Evolutionary conservation across 2,797 vertebrate genomes (phyloP).

Genomic region (Neopelma chrysocephalum): DNA sequence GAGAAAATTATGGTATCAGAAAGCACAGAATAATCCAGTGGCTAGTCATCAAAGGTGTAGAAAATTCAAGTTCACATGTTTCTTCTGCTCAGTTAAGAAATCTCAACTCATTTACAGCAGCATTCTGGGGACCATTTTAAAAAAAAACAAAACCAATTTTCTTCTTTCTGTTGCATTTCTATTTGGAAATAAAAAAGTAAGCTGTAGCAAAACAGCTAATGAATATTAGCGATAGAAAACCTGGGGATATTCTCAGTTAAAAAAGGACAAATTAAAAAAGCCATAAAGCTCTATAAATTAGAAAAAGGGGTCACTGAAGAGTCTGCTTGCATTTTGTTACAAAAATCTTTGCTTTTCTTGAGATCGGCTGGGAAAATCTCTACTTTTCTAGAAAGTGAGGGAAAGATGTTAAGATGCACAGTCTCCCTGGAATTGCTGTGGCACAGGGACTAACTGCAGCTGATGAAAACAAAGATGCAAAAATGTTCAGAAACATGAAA

Average conservation of each 20-base stretch:
- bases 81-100: neutral
- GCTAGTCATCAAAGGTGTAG: neutral
- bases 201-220: neutral
- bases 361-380: neutral
- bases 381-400: neutral
- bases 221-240: neutral
- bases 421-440: neutral
- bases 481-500: neutral
- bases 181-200: neutral
- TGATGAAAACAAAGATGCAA: neutral
- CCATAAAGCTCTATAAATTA: neutral
- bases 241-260: neutral
- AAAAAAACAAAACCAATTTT: neutral
- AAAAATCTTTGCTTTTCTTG: neutral
- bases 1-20: neutral
- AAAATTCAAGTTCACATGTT: neutral
- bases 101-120: neutral
- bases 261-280: neutral
- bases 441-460: neutral
- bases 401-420: neutral
- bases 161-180: neutral
- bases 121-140: neutral
- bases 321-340: neutral
- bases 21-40: neutral
- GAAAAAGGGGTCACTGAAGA: neutral